phyloP scores from a whole-genome alignment of 1,140 invertebrate species.

The Calliopsis andreniformis region DNA sequence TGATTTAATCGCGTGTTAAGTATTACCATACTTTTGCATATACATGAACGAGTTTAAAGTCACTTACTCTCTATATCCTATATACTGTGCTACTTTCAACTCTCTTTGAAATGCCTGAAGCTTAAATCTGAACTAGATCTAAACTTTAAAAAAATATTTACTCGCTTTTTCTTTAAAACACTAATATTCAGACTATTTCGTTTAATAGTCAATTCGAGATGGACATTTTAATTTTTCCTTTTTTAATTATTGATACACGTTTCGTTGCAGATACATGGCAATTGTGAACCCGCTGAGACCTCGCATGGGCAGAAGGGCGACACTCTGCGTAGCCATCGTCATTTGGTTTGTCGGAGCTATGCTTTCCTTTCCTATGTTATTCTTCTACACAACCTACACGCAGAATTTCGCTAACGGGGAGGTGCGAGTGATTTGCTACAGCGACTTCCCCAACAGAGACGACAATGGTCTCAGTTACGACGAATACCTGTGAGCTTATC shows the following conservation, averaged over 20 bases:
- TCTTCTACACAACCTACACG: constrained; percentile 89
- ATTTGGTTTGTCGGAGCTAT: constrained; percentile 91
- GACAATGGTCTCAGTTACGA: constrained; percentile 85
- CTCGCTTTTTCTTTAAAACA: too few relatives aligned
- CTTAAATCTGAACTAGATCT: too few relatives aligned
- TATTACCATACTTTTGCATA: too few relatives aligned
- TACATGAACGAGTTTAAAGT: too few relatives aligned
- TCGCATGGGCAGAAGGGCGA: constrained; percentile 90
- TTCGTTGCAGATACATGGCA: constrained; percentile 90
- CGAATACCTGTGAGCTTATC: constrained; percentile 89
- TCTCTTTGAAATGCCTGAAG: too few relatives aligned
- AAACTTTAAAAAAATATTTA: too few relatives aligned
- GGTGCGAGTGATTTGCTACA: constrained; percentile 88
- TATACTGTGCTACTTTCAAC: too few relatives aligned
- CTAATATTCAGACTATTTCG: too few relatives aligned
- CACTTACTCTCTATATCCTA: too few relatives aligned
- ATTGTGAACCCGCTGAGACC: constrained; percentile 95
- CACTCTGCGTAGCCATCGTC: constrained; percentile 89
- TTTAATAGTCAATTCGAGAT: too few relatives aligned
- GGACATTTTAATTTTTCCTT: too few relatives aligned
- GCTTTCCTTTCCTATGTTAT: constrained; percentile 91
- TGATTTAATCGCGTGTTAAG: background rate
- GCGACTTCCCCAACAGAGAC: constrained; percentile 90
- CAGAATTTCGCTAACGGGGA: constrained; percentile 84
- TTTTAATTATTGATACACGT: background rate